Conservation (phyloP, 1,140 invertebrate genomes). For the Archegozetes longisetosus region DNA sequence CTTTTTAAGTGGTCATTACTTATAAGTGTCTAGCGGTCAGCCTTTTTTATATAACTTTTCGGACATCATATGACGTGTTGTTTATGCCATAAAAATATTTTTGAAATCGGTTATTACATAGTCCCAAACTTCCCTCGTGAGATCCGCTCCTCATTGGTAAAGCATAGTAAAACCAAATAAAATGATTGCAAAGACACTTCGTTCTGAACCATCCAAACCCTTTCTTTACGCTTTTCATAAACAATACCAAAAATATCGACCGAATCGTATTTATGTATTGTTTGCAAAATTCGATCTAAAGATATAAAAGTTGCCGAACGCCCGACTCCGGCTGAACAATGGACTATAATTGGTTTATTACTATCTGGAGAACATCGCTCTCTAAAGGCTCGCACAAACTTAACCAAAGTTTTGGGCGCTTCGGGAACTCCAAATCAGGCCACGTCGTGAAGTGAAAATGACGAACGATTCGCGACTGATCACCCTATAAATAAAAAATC, state of each 20-base stretch:
- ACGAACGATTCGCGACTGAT: slow-evolving; percentile 61
- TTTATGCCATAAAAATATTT: slow-evolving; percentile 35
- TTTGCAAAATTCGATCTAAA: slow-evolving; percentile 63
- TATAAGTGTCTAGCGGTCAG: slow-evolving; percentile 32
- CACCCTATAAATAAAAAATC: slow-evolving; percentile 41
- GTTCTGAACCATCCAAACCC: slow-evolving; percentile 88
- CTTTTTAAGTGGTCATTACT: too few relatives aligned
- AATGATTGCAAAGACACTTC: slow-evolving; percentile 24
- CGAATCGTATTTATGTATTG: slow-evolving; percentile 40
- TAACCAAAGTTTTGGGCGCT: slow-evolving; percentile 59
- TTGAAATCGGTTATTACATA: too few relatives aligned
- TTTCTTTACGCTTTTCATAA: slow-evolving; percentile 82
- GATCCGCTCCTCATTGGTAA: too few relatives aligned
- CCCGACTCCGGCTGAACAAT: slow-evolving; percentile 81
- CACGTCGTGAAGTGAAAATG: slow-evolving; percentile 95
- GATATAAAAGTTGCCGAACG: slow-evolving; percentile 86
- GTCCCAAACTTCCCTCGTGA: too few relatives aligned
- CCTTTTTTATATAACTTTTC: slow-evolving; percentile 55
- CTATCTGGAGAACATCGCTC: slow-evolving; percentile 61
- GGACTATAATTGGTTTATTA: slow-evolving; percentile 76
- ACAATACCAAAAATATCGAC: slow-evolving; percentile 95
- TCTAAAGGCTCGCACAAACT: slow-evolving; percentile 75
- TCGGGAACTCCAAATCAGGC: slow-evolving; percentile 92
- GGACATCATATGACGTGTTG: slow-evolving; percentile 94
- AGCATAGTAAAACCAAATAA: slow-evolving; percentile 1